Conservation (phyloP, 2,113 vertebrate genomes). For the Natator depressus region DNA sequence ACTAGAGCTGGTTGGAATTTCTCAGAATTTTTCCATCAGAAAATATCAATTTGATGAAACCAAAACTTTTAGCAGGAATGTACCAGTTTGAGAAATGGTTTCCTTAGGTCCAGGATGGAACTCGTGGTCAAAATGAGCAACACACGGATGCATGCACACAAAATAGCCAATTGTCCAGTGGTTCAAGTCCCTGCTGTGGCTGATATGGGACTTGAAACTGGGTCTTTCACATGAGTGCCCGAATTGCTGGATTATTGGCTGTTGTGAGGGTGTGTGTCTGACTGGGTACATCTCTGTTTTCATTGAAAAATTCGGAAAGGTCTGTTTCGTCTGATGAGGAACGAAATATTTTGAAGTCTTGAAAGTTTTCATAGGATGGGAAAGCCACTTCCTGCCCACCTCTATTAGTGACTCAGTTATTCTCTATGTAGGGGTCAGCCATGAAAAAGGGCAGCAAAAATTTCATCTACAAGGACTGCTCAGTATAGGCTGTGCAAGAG, state of each 20-base stretch:
- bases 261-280: background rate
- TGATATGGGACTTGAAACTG: background rate
- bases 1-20: background rate
- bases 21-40: background rate
- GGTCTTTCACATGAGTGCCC: background rate
- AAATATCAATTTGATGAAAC: background rate
- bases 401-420: background rate
- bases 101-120: background rate
- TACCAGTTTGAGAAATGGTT: background rate
- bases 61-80: background rate
- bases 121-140: background rate
- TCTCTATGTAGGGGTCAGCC: background rate
- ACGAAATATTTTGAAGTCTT: background rate
- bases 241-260: background rate
- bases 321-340: background rate
- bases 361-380: background rate
- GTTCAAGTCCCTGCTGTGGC: background rate
- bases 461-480: background rate
- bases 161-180: background rate
- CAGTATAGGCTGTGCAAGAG: background rate
- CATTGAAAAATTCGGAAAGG: background rate
- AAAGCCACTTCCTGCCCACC: background rate
- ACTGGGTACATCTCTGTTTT: background rate
- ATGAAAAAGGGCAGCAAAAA: fast-evolving
- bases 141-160: background rate